Percentiles rank a stretch among this genome's conserved stretches.
Evolutionary conservation across 92 coral and sea anemone species (phyloP).

Genomic region (Actinostola sp.): DNA sequence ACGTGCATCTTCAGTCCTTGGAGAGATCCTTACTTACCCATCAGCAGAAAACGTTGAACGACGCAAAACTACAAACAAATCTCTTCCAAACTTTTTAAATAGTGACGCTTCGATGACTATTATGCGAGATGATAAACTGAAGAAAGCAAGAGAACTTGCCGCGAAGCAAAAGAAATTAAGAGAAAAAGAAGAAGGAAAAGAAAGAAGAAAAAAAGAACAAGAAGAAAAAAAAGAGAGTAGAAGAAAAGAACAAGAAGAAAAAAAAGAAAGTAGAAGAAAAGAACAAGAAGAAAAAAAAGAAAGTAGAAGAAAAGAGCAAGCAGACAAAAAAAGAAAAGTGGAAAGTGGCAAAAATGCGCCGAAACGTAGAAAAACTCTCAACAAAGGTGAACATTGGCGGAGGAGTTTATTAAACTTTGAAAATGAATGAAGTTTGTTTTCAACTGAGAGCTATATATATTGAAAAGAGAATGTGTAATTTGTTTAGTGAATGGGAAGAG

Average conservation of each 20-base stretch:
- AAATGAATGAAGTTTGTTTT: too few species aligned
- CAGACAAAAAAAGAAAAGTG: background rate
- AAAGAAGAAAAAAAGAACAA: slow-evolving; percentile 18
- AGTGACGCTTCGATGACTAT: slow-evolving; percentile 36
- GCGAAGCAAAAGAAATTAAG: slow-evolving; percentile 44
- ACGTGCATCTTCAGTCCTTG: slow-evolving; percentile 31
- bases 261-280: background rate
- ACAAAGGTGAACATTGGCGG: background rate
- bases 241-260: background rate
- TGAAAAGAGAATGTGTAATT: background rate
- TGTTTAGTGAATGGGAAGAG: too few species aligned
- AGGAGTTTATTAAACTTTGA: background rate
- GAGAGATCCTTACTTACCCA: slow-evolving; percentile 37
- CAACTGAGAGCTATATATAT: too few species aligned
- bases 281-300: slow-evolving; percentile 25
- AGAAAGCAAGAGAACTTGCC: slow-evolving; percentile 49
- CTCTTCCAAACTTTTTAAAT: slow-evolving; percentile 36
- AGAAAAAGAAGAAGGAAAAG: slow-evolving; percentile 37
- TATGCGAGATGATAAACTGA: slow-evolving; percentile 40
- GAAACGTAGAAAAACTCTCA: background rate
- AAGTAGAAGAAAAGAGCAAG: slow-evolving; percentile 14
- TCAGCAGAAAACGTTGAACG: slow-evolving; percentile 17
- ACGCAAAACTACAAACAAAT: slow-evolving; percentile 16
- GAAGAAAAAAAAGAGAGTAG: slow-evolving; percentile 4
- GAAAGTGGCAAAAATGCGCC: background rate